A percentile compares a stretch with the other conserved stretches of the same genome.
Conservation (phyloP, 2,797 vertebrate genomes). For the Platalea minor region DNA sequence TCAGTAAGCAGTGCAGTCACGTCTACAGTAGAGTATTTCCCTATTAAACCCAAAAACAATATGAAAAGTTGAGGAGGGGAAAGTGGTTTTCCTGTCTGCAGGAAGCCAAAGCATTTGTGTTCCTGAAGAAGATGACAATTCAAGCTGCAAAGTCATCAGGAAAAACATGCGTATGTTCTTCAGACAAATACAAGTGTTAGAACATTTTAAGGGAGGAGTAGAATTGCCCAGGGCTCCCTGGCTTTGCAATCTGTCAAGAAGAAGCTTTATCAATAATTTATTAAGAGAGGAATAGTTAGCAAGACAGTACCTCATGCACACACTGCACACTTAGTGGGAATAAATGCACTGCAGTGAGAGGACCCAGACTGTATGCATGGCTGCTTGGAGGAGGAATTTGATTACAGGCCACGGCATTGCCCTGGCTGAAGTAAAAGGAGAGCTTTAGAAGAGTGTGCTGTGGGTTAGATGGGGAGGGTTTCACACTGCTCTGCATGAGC, state of each 20-base stretch:
- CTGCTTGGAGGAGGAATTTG: neutral
- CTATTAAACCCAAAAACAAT: neutral
- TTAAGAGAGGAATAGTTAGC: neutral
- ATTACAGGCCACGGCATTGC: neutral
- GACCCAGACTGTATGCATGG: neutral
- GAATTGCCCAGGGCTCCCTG: neutral
- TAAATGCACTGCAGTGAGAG: neutral
- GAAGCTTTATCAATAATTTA: constrained; percentile 49
- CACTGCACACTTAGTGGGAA: neutral
- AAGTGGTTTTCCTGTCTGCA: neutral
- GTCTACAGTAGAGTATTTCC: neutral
- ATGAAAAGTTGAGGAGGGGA: neutral
- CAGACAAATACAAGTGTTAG: neutral
- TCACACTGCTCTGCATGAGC: accelerated
- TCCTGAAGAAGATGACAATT: neutral
- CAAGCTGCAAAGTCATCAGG: neutral
- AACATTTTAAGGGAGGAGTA: neutral
- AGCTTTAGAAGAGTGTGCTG: neutral
- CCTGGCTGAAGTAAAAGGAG: neutral
- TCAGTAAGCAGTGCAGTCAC: neutral
- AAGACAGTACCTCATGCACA: neutral
- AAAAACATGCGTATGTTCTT: neutral
- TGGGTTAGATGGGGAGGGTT: neutral
- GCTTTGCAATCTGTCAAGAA: constrained; percentile 5
- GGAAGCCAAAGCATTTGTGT: neutral